These are phyloP conservation scores for Pelecanoides urinatrix DNA, from an alignment of 2,113 vertebrate species.

Conservation along the genomic window DNA sequence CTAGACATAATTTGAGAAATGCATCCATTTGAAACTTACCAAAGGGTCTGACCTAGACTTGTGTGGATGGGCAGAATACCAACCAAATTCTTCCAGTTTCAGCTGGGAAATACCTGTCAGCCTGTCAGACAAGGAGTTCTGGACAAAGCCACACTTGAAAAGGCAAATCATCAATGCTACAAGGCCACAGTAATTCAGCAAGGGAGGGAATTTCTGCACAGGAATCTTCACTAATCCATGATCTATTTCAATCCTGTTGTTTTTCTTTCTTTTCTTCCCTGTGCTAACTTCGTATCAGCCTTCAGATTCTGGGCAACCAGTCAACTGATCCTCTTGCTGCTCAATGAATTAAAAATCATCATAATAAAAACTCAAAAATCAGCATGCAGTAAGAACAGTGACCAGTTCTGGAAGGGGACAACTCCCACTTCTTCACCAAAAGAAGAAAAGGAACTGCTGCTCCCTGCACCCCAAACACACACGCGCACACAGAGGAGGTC, in stretches of 20 bases:
- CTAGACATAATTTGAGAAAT: slow-evolving; percentile 38
- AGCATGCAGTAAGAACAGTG: slow-evolving; percentile 52
- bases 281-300: neutral
- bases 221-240: neutral
- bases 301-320: slow-evolving; percentile 1
- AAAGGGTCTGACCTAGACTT: slow-evolving; percentile 40
- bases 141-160: slow-evolving; percentile 45
- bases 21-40: slow-evolving; percentile 33
- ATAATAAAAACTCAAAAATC: neutral
- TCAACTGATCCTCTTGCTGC: slow-evolving; percentile 25
- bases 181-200: slow-evolving; percentile 47
- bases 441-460: slow-evolving; percentile 42
- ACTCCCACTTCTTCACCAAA: neutral
- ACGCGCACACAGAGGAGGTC: slow-evolving; percentile 39
- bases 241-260: neutral
- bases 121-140: slow-evolving; percentile 15
- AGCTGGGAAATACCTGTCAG: slow-evolving; percentile 35
- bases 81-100: slow-evolving; percentile 41
- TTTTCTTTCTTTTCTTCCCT: neutral
- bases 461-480: slow-evolving; percentile 50
- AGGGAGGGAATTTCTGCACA: neutral
- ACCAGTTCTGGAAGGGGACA: neutral
- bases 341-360: slow-evolving; percentile 26
- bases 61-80: slow-evolving; percentile 19
- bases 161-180: slow-evolving; percentile 44